phyloP scores from a whole-genome alignment of 2,113 vertebrate species.

The Sclerurus mexicanus region DNA sequence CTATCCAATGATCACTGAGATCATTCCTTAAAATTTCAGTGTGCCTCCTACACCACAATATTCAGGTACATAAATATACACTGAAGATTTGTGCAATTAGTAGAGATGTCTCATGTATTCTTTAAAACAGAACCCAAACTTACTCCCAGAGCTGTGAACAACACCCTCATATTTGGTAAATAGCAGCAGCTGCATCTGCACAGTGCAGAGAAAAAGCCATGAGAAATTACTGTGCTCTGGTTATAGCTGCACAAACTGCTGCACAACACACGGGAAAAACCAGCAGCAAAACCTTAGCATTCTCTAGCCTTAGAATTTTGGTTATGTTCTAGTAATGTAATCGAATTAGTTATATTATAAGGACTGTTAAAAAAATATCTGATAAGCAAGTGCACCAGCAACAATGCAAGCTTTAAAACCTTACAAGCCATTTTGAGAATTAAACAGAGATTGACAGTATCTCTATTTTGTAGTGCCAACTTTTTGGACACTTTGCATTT shows the following conservation, averaged over 20 bases:
- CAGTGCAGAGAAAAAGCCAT: not conserved
- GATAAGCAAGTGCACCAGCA: not conserved
- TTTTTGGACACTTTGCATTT: constrained; percentile 45
- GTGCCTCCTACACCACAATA: not conserved
- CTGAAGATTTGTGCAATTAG: not conserved
- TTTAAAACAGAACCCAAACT: not conserved
- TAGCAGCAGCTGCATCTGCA: not conserved
- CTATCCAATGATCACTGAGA: not conserved
- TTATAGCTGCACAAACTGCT: not conserved
- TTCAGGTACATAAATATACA: not conserved
- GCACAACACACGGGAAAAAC: not conserved
- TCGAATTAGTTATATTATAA: not conserved
- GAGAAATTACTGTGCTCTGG: not conserved
- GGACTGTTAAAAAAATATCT: not conserved
- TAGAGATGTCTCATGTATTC: not conserved
- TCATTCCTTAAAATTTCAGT: not conserved
- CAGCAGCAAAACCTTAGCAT: not conserved
- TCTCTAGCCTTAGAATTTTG: not conserved
- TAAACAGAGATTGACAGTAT: constrained; percentile 35
- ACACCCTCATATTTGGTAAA: constrained; percentile 4
- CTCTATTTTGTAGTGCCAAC: constrained; percentile 43
- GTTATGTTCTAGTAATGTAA: not conserved
- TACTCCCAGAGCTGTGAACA: not conserved
- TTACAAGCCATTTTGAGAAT: not conserved
- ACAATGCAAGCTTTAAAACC: constrained; percentile 21